These are phyloP conservation scores for Ashinkailepas kermadecensis DNA, from an alignment of 2,888 invertebrate genomes.

Conservation along the genomic window DNA sequence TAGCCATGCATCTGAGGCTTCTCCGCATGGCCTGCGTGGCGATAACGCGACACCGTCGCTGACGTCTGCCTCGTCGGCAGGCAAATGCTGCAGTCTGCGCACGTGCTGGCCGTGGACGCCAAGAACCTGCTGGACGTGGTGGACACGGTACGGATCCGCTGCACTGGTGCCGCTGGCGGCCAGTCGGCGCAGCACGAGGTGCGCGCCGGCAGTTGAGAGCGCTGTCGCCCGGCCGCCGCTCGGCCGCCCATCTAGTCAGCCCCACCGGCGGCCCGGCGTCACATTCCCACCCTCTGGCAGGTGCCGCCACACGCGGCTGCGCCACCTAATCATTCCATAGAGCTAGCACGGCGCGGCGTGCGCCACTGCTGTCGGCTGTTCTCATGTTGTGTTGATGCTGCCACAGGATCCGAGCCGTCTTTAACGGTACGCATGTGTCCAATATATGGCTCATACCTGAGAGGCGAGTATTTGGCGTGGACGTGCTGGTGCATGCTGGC, in stretches of 20 bases:
- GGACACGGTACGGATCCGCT: slow-evolving; percentile 59
- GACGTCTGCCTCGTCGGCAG: slow-evolving; percentile 81
- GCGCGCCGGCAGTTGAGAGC: slow-evolving; percentile 68
- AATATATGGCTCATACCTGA: slow-evolving; percentile 2
- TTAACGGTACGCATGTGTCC: not conserved
- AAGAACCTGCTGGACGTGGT: slow-evolving; percentile 93
- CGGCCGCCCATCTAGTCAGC: slow-evolving; percentile 71
- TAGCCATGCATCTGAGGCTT: too few relatives aligned
- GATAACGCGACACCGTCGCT: slow-evolving; percentile 56
- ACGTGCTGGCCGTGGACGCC: slow-evolving; percentile 92
- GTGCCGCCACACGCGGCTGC: not conserved
- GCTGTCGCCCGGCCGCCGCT: slow-evolving; percentile 69
- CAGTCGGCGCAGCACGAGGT: slow-evolving; percentile 62
- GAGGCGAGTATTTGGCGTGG: too few relatives aligned
- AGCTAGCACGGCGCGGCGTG: not conserved
- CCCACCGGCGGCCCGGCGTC: slow-evolving; percentile 35
- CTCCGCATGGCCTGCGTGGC: too few relatives aligned
- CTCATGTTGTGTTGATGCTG: not conserved
- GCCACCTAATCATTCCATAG: not conserved
- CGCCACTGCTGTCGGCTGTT: too few relatives aligned
- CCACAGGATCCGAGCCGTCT: not conserved
- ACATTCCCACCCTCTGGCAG: not conserved
- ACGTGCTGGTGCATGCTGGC: too few relatives aligned
- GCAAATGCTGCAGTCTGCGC: slow-evolving; percentile 90
- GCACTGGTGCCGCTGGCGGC: slow-evolving; percentile 64